A percentile compares a stretch with the other conserved stretches of the same genome.
These are phyloP conservation scores for Chrysotoxum bicinctum DNA, from an alignment of 2,888 invertebrate genomes.

Conservation along the genomic window DNA sequence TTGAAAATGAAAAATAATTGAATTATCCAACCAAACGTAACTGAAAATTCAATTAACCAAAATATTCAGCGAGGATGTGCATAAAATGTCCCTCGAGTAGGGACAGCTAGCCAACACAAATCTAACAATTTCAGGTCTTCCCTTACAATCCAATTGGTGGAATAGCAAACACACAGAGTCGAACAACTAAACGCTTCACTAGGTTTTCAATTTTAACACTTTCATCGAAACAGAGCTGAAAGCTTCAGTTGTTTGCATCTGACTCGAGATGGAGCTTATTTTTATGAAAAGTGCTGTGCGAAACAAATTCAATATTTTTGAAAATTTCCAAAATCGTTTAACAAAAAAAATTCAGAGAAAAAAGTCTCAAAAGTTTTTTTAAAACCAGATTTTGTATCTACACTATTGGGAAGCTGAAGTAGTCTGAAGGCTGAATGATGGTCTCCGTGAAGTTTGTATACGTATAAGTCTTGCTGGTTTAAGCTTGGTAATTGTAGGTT, in stretches of 20 bases:
- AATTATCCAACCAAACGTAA: constrained; percentile 26
- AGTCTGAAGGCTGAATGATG: too few relatives aligned
- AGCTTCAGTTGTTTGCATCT: constrained; percentile 1
- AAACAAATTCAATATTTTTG: too few relatives aligned
- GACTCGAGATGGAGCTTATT: not conserved
- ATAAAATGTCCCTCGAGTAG: constrained; percentile 1
- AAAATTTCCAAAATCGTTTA: too few relatives aligned
- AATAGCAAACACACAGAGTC: not conserved
- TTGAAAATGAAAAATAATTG: constrained; percentile 14
- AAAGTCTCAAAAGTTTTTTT: too few relatives aligned
- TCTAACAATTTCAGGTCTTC: too few relatives aligned
- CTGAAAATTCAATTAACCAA: constrained; percentile 54
- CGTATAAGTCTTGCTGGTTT: too few relatives aligned
- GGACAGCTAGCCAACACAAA: too few relatives aligned
- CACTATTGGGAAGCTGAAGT: too few relatives aligned
- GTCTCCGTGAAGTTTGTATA: too few relatives aligned
- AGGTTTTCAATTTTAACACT: constrained; percentile 35
- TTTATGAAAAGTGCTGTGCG: not conserved
- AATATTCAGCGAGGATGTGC: constrained; percentile 1
- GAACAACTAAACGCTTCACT: constrained; percentile 28
- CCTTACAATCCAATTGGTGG: not conserved
- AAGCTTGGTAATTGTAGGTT: too few relatives aligned
- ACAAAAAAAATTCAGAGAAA: too few relatives aligned
- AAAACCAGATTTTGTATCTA: too few relatives aligned
- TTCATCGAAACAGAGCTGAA: not conserved